Conservation (phyloP, 2,797 vertebrate genomes). For the Brachyrhaphis roseni region DNA sequence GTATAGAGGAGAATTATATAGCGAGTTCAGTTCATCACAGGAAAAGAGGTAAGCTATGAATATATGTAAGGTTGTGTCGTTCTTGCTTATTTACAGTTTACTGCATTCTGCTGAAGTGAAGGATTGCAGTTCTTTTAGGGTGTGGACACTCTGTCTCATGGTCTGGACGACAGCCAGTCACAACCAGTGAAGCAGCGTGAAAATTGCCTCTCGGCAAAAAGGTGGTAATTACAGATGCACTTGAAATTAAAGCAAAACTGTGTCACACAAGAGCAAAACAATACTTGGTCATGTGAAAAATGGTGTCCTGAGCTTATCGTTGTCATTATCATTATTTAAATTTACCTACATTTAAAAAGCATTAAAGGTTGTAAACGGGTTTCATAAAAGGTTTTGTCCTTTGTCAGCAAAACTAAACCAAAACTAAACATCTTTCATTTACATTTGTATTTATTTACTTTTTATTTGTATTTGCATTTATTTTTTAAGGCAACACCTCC, state of each 20-base stretch:
- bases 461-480: no score
- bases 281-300: background rate
- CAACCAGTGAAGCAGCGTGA: constrained; percentile 4
- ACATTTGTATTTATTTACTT: no score
- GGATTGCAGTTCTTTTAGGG: constrained; percentile 8
- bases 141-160: constrained; percentile 7
- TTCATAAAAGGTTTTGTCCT: no score
- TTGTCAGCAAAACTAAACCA: no score
- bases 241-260: background rate
- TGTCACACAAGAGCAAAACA: background rate
- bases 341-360: background rate
- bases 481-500: background rate
- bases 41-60: constrained; percentile 69
- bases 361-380: background rate
- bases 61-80: background rate
- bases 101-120: constrained; percentile 13
- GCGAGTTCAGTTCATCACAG: constrained; percentile 36
- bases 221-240: background rate
- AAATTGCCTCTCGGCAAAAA: background rate
- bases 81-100: background rate
- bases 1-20: constrained; percentile 49
- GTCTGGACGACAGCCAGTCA: constrained; percentile 16
- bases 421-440: no score
- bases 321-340: background rate
- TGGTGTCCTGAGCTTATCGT: background rate